Evolutionary conservation across 2,797 vertebrate genomes (phyloP), one percentile per base, ranked within the genome.

Genomic region (Ispidina lecontei): DNA sequence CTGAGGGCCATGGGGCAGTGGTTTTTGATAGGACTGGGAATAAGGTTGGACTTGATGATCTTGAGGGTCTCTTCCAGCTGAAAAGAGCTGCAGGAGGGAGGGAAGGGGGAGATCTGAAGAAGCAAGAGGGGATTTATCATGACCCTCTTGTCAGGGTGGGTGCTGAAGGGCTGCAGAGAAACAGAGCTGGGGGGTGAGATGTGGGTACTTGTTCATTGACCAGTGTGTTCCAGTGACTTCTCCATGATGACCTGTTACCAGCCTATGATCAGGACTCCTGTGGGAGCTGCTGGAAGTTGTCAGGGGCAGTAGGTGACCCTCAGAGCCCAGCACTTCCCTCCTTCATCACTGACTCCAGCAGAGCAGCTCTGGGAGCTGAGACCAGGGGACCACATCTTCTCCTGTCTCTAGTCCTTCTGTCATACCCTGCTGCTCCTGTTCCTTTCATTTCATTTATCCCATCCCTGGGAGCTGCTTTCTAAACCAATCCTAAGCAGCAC

Each of bases 311-410:
- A 44, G 67, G 11, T 62, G 67, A 65, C 29, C 12, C 10, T 51
- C 29, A 7, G 6, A 3, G 29, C 17, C 59, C 17, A 5, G 41
- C 16, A 18, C 8, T 60, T 43, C 15, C 13, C 47, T 51, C 37
- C 31, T 26, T 25, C 15, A 21, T 25, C 46, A 9, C 69, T 6
- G 19, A 39, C 2, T 1, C 39, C 1, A 0, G 4, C 28, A 10
- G 58, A 65, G 83, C 54, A 64, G 44, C 74, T 60, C 51, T 46
- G 51, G 52, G 43, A 84, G 54, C 2, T 1, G 29, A 63, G 58
- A 21, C 54, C 35, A 19, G 52, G 43, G 2, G 5, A 52, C 23
- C 7, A 1, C 3, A 4, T 56, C 21, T 7, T 44, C 54, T 47
- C 4, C 3, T 10, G 10, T 33, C 49, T 41, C 47, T 14, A 21